Evolutionary conservation across 2,797 vertebrate genomes (phyloP), one percentile per base, ranked within the genome.

Genomic region (Arrhamphus sclerolepis): DNA sequence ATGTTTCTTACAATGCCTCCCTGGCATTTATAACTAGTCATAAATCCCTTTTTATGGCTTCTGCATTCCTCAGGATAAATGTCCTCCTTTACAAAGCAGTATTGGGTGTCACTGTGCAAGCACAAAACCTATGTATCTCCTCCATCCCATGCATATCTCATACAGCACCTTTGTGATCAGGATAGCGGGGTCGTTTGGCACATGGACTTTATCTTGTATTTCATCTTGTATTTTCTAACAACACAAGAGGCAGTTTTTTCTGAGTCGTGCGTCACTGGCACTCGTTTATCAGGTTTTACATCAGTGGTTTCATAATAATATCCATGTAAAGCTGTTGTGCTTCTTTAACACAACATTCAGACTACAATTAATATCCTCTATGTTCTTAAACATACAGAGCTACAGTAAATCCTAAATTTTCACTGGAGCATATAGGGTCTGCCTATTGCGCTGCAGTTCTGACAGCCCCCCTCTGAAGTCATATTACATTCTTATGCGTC

Each of bases 31-130:
- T 44, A 70, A 68, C 66, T n/a, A 40, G 28, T 38, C 72, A 80
- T 88, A 75, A 84, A 86, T 87, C 72, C 67, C 59, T 18, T 79
- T 87, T 91, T 78, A 82, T 81, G 51, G 40, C 62, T 48, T 10
- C 55, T 52, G 62, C 78, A 86, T 86, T 82, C 88, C 77, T 70
- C n/a, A 31, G 74, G 76, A 83, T 78, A 55, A 74, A 86, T 76
- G 69, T 78, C 73, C 55, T 74, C 62, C n/a, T 57, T 46, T 52
- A 41, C 70, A 79, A 66, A 78, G 77, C 39, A 22, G 69, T 69
- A 79, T 85, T 67, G 48, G 63, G 78, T 84, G 42, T 83, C 81
- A 58, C 76, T 54, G 70, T 38, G 72, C 76, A 78, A 78, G 84
- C 75, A 80, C 59, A 46, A 61, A 79, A 26, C 60, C 17, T 10